phyloP scores from a whole-genome alignment of 2,888 invertebrate species.

The Sminthurides aquaticus region DNA sequence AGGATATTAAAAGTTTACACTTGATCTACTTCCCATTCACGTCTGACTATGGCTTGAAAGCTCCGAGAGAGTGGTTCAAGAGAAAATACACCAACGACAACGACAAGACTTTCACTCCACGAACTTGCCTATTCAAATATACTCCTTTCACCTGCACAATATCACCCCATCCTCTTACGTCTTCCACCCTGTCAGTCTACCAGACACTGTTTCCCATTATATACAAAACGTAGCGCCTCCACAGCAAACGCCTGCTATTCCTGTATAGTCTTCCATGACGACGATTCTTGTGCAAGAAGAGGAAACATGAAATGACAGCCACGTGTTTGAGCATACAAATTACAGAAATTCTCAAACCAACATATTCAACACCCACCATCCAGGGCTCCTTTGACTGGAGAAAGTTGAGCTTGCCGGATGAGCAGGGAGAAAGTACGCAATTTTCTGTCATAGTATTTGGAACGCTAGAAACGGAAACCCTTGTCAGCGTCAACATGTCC shows the following conservation, averaged over 20 bases:
- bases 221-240: too few relatives aligned
- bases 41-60: not conserved
- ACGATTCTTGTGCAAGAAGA: not conserved
- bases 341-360: not conserved
- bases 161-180: not conserved
- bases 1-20: slow-evolving; percentile 10
- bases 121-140: too few relatives aligned
- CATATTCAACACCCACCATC: too few relatives aligned
- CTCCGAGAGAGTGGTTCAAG: too few relatives aligned
- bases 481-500: too few relatives aligned
- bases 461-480: too few relatives aligned
- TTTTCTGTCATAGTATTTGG: too few relatives aligned
- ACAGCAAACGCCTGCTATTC: not conserved
- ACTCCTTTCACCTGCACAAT: too few relatives aligned
- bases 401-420: too few relatives aligned
- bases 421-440: too few relatives aligned
- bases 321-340: not conserved
- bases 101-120: too few relatives aligned
- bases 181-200: not conserved
- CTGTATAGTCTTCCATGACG: not conserved
- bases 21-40: slow-evolving; percentile 3
- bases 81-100: not conserved
- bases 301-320: not conserved
- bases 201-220: not conserved
- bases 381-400: too few relatives aligned